Evolutionary conservation across 2,113 vertebrate species (phyloP).

Genomic region (Salminus brasiliensis): DNA sequence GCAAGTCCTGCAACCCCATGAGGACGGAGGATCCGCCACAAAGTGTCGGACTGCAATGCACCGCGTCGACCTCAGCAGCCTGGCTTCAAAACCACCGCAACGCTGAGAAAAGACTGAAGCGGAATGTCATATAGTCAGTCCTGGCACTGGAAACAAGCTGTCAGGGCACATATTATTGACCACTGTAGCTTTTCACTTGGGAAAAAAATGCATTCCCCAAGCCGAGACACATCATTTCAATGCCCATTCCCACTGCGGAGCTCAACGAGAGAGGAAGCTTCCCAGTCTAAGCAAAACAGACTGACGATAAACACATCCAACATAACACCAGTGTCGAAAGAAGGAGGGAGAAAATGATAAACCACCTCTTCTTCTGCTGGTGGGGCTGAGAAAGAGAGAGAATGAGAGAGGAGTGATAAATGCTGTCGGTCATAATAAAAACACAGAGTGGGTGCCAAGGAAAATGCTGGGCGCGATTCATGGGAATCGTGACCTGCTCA

Average conservation of each 20-base stretch:
- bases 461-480: constrained; percentile 1
- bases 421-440: constrained; percentile 44
- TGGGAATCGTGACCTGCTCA: constrained; percentile 5
- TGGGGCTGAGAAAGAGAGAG: constrained; percentile 35
- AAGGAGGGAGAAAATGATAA: constrained; percentile 27
- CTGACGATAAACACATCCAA: constrained; percentile 22
- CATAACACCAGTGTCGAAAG: neutral
- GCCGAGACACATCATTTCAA: neutral
- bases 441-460: neutral
- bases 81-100: neutral
- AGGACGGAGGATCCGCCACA: neutral
- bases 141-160: neutral
- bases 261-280: neutral
- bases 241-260: neutral
- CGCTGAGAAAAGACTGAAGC: neutral
- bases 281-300: constrained; percentile 31
- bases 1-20: neutral
- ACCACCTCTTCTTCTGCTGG: constrained; percentile 10
- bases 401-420: constrained; percentile 39
- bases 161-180: neutral
- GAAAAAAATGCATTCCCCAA: constrained; percentile 8
- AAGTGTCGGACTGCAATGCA: neutral
- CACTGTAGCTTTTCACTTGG: neutral
- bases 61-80: neutral
- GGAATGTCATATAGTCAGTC: neutral